phyloP scores from a whole-genome alignment of 2,113 vertebrate species.

The Anser cygnoides region DNA sequence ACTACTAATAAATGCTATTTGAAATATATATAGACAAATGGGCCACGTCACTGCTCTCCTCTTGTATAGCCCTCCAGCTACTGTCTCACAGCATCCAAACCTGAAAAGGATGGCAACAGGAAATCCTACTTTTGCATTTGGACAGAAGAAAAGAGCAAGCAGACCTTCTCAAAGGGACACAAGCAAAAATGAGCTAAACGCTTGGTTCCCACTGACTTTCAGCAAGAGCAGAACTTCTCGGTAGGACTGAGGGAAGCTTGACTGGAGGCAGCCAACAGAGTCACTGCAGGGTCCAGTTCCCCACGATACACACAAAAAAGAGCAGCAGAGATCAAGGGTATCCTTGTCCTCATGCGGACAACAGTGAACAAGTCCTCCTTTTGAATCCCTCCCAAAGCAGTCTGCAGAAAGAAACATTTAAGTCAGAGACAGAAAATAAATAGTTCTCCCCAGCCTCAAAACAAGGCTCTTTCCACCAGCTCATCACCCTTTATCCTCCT shows the following conservation, averaged over 20 bases:
- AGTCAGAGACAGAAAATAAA: not conserved
- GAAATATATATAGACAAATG: not conserved
- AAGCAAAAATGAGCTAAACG: not conserved
- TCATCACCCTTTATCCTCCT: not conserved
- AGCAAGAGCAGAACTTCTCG: not conserved
- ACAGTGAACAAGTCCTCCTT: not conserved
- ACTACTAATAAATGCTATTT: not conserved
- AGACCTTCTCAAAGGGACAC: not conserved
- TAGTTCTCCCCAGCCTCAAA: not conserved
- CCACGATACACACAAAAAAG: not conserved
- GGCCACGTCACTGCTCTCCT: not conserved
- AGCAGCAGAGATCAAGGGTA: not conserved
- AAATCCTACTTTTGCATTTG: not conserved
- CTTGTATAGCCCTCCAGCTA: not conserved
- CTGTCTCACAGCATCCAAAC: not conserved
- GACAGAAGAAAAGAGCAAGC: not conserved
- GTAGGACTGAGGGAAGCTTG: not conserved
- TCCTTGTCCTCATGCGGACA: not conserved
- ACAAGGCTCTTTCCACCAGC: not conserved
- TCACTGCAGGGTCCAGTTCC: not conserved
- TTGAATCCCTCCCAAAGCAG: not conserved
- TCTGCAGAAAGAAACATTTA: not conserved
- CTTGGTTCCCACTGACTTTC: not conserved
- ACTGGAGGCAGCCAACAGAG: not conserved
- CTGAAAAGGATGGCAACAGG: not conserved